These are phyloP conservation scores for Promerops cafer DNA, from an alignment of 2,113 vertebrate species.

Conservation along the genomic window DNA sequence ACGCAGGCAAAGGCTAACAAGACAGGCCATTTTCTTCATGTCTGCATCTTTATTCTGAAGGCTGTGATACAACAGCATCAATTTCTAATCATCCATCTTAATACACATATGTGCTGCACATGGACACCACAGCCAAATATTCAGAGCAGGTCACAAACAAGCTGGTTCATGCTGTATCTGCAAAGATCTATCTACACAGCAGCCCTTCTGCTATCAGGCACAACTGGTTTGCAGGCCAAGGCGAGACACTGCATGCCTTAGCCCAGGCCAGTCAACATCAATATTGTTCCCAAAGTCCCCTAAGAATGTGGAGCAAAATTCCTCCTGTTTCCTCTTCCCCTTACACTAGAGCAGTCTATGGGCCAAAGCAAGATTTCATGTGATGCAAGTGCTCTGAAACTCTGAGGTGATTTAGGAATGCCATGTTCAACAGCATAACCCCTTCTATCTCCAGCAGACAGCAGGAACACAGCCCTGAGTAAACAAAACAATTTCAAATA, in stretches of 20 bases:
- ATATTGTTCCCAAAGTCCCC: not conserved
- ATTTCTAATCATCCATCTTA: not conserved
- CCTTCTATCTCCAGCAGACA: not conserved
- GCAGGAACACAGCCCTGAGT: not conserved
- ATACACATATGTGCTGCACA: fast-evolving
- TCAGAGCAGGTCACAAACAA: not conserved
- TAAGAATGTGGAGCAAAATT: not conserved
- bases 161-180: not conserved
- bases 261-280: not conserved
- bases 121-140: not conserved
- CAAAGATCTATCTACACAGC: not conserved
- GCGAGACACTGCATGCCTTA: not conserved
- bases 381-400: not conserved
- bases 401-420: not conserved
- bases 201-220: not conserved
- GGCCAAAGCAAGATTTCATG: not conserved
- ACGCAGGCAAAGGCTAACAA: not conserved
- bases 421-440: not conserved
- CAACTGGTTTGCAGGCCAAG: not conserved
- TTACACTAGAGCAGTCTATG: not conserved
- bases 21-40: not conserved
- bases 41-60: not conserved
- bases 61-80: not conserved
- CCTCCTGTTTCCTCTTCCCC: not conserved
- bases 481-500: not conserved